Percentiles rank a stretch among this genome's conserved stretches.
Evolutionary conservation across 2,888 invertebrate genomes (phyloP).

Genomic region (Agrochola lychnidis): DNA sequence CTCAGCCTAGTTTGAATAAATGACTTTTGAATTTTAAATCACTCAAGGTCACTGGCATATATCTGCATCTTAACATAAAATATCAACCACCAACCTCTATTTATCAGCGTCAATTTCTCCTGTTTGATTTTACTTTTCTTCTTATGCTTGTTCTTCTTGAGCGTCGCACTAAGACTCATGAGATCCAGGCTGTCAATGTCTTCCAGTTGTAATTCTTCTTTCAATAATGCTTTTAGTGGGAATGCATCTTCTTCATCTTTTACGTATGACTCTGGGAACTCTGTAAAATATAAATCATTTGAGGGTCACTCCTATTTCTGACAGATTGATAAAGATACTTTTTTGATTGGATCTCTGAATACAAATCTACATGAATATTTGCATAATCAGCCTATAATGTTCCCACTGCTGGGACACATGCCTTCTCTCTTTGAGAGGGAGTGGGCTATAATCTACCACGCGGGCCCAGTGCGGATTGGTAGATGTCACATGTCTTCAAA

Average conservation of each 20-base stretch:
- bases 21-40: too few relatives aligned
- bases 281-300: slow-evolving; percentile 56
- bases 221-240: slow-evolving; percentile 70
- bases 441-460: too few relatives aligned
- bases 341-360: neutral
- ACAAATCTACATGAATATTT: neutral
- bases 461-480: too few relatives aligned
- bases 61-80: neutral
- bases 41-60: too few relatives aligned
- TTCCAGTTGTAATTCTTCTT: slow-evolving; percentile 73
- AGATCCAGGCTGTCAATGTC: slow-evolving; percentile 63
- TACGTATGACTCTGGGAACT: slow-evolving; percentile 70
- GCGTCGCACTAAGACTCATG: slow-evolving; percentile 50
- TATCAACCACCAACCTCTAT: slow-evolving; percentile 3
- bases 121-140: slow-evolving; percentile 60
- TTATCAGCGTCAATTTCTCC: slow-evolving; percentile 40
- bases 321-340: neutral
- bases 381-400: too few relatives aligned
- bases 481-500: too few relatives aligned
- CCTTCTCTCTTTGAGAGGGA: too few relatives aligned
- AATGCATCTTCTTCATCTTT: slow-evolving; percentile 75
- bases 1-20: too few relatives aligned
- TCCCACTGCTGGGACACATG: too few relatives aligned
- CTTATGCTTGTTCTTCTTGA: slow-evolving; percentile 58
- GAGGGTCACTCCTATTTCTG: neutral